Evolutionary conservation across 2,113 vertebrate genomes (phyloP), one percentile per base, ranked within the genome.

Genomic region (Raja brachyura): DNA sequence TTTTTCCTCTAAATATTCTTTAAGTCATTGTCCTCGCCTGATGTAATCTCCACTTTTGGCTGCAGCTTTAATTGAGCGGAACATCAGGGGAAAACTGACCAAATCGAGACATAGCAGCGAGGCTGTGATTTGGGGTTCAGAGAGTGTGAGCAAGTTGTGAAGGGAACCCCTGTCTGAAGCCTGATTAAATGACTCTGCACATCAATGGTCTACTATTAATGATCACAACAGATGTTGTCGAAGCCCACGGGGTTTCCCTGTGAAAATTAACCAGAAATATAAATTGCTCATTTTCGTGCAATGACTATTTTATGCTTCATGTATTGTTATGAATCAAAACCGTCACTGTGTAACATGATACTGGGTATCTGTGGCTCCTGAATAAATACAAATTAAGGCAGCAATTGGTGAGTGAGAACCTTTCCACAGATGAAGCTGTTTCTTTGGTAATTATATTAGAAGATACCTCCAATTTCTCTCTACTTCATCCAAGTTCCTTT

Each of bases 141-240:
- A 92, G 10, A 20, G 73, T 25, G 20, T 54, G 5, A 3, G 73
- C 70, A 33, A 73, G 18, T 22, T 54, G 25, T 74, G 90, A 73
- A 14, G 25, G 88, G 4, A 31, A 31, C 5, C 61, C 63, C 70
- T 6, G 56, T 70, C 6, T 70, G 79, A 83, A 83, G 5, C 79
- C 48, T 83, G 63, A 63, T 16, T 88, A n/a, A 73, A 39, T 25
- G 88, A 92, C 20, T 92, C 68, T 14, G 20, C 22, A 39, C 90
- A 92, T 74, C 68, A 74, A 48, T 5, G 25, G 68, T 92, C 20
- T 92, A 92, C 73, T 92, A 92, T 92, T 92, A 73, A 92, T 92
- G 39, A 92, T 54, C 73, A 25, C 14, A 92, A 28, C 90, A 92
- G 90, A 73, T 92, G 90, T 74, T 92, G 22, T 54, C 48, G 13